These are phyloP conservation scores for Fratercula arctica DNA, from an alignment of 2,797 vertebrate genomes.

Conservation along the genomic window DNA sequence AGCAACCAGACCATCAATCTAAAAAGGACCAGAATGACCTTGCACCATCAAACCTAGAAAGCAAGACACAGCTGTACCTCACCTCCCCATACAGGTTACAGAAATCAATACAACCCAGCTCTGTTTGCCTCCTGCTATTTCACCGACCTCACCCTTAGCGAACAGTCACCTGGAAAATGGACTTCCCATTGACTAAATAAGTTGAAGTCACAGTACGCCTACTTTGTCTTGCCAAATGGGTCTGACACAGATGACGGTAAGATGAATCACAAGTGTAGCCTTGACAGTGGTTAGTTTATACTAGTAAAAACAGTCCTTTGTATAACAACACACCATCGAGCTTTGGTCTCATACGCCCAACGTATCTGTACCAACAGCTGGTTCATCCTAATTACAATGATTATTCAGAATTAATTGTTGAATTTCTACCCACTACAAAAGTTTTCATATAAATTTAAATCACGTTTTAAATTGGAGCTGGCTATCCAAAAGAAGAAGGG, in stretches of 20 bases:
- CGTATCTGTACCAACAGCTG: not conserved
- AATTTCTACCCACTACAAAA: not conserved
- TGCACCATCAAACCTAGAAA: not conserved
- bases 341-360: not conserved
- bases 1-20: not conserved
- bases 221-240: slow-evolving; percentile 35
- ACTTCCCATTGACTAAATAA: slow-evolving; percentile 44
- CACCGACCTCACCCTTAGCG: slow-evolving; percentile 59
- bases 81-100: not conserved
- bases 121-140: not conserved
- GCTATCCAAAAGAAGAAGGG: not conserved
- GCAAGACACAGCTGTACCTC: not conserved
- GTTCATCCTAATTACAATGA: not conserved
- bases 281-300: not conserved
- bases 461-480: not conserved
- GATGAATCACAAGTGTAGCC: not conserved
- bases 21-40: not conserved
- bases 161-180: slow-evolving; percentile 18
- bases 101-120: not conserved
- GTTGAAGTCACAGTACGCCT: not conserved
- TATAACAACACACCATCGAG: not conserved
- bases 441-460: not conserved
- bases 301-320: not conserved
- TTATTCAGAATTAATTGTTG: not conserved
- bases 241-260: not conserved